phyloP scores from a whole-genome alignment of 2,888 invertebrate species.

The Andrena dorsata region DNA sequence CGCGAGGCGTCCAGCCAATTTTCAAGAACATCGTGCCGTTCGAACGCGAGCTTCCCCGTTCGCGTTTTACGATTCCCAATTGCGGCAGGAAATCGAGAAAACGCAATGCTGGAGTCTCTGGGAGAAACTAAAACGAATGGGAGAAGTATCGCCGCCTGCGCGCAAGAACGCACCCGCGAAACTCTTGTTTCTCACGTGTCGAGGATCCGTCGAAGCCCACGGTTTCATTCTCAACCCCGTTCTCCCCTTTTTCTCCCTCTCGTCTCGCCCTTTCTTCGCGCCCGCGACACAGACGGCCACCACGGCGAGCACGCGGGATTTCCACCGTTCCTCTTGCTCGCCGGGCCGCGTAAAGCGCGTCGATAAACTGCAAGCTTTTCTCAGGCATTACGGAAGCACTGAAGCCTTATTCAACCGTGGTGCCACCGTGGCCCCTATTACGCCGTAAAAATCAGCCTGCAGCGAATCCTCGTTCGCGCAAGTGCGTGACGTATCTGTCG shows the following conservation, averaged over 20 bases:
- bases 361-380: constrained; percentile 75
- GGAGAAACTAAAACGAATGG: not conserved
- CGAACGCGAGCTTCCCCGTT: constrained; percentile 30
- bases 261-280: not conserved
- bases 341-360: constrained; percentile 67
- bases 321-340: constrained; percentile 47
- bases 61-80: constrained; percentile 54
- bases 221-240: too few relatives aligned
- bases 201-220: not conserved
- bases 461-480: constrained; percentile 48
- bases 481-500: constrained; percentile 40
- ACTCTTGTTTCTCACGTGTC: constrained; percentile 59
- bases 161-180: constrained; percentile 2
- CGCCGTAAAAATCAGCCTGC: constrained; percentile 68
- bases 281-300: constrained; percentile 11
- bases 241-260: not conserved
- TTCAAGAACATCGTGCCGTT: constrained; percentile 30
- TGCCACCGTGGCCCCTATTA: constrained; percentile 62
- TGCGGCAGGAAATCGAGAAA: constrained; percentile 57
- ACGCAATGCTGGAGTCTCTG: constrained; percentile 22
- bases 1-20: constrained; percentile 35
- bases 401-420: constrained; percentile 73
- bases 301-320: constrained; percentile 25
- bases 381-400: constrained; percentile 70
- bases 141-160: not conserved